Evolutionary conservation across 2,888 invertebrate genomes (phyloP).

Genomic region (Coelopa pilipes): DNA sequence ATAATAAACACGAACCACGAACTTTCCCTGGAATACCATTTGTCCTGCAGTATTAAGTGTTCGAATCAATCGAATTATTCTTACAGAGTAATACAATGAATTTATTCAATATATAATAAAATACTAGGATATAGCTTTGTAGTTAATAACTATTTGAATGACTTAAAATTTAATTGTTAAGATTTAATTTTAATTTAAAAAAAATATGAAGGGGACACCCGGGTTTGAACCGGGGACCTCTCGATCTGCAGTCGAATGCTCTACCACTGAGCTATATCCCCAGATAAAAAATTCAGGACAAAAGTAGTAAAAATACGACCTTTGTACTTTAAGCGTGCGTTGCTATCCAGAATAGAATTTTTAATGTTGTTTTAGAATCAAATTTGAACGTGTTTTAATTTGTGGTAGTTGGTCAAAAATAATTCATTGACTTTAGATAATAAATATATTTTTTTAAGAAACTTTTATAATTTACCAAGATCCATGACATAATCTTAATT

Average conservation of each 20-base stretch:
- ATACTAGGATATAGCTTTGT: too few species aligned
- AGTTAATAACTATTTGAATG: background rate
- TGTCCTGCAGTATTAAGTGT: too few species aligned
- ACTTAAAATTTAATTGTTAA: background rate
- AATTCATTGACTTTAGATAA: too few species aligned
- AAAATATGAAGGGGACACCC: slow-evolving; percentile 44
- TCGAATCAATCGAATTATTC: too few species aligned
- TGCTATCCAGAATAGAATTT: background rate
- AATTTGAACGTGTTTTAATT: background rate
- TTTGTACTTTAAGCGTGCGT: background rate
- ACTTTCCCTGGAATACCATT: too few species aligned
- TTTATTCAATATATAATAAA: too few species aligned
- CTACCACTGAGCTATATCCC: slow-evolving; percentile 63
- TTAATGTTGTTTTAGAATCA: background rate
- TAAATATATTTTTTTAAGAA: too few species aligned
- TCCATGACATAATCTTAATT: too few species aligned
- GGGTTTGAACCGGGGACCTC: slow-evolving; percentile 61
- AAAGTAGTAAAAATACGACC: background rate
- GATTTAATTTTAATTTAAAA: background rate
- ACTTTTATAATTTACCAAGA: too few species aligned
- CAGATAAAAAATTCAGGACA: slow-evolving; percentile 24
- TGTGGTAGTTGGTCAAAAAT: background rate
- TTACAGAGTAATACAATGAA: too few species aligned
- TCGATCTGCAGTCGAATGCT: slow-evolving; percentile 64
- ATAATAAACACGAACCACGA: too few species aligned